Base-by-base conservation (phyloP, 1,140 invertebrate genomes). In the Varroa destructor region DNA sequence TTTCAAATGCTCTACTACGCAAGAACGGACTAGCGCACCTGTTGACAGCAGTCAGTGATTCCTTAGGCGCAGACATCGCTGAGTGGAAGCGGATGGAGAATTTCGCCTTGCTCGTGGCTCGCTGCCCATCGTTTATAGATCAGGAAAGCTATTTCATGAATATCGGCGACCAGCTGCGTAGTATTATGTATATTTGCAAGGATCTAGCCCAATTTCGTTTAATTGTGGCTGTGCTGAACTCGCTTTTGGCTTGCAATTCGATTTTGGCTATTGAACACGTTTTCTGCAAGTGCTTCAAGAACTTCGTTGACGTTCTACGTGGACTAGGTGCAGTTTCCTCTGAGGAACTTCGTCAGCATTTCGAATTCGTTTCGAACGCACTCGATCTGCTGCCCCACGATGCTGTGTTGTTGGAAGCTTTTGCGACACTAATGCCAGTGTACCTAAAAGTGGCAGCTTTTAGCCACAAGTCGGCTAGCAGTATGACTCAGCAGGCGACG, bases 81-180 rank as follows among this genome's bases (percentile, higher is more conserved):
- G 46, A 51, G 46, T 67, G 61, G 61, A 40, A 14, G 14, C 61
- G 40, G 61, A 5, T 67, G 3, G 61, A 67, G 14, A 67, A 67
- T 5, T 40, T 67, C 37, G 61, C 61, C 2, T 43, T 40, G 37
- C 8, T 67, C 12, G 12, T 67, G 12, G 46, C 61, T 4, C 61
- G 61, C 40, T 37, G 12, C 12, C 61, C 61, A 37, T 67, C 61
- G 12, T 43, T 46, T 40, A 40, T 40, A 3, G 40, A 40, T 40
- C 40, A 67, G 12, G 37, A 12, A 12, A 37, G 12, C 1, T 67
- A 67, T 40, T 43, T 46, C 12, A 40, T 12, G 10, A 67, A 67
- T 37, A 67, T 67, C 12, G 61, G 61, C 61, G 14, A n/a, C 12
- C 61, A 67, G 61, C 37, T 67, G 12, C 40, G 40, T 12, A 37